Base-by-base conservation (phyloP, 2,113 vertebrate genomes). In the Formicarius rufipectus region DNA sequence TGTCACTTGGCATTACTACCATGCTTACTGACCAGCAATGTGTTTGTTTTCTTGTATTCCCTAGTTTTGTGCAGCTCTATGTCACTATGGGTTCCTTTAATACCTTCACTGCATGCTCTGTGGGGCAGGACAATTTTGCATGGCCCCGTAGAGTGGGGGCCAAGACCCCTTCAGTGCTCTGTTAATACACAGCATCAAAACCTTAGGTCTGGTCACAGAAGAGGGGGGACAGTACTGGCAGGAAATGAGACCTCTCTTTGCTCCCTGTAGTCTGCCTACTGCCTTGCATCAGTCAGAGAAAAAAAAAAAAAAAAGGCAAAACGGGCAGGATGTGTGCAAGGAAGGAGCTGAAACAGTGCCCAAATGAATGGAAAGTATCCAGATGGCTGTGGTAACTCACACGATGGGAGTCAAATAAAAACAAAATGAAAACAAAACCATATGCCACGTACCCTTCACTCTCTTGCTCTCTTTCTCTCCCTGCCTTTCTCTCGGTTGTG, bases 391-490 rank as follows among this genome's bases (percentile, higher is more conserved):
- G 94, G 90, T 87, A 96, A 87, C 93, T 96, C 74, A 90, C 88
- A 93, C 21, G 49, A 95, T 73, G 72, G 73, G 92, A 97, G 85
- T 96, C 86, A 96, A 96, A 94, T 72, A 85, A 92, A 96, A 97
- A 92, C 96, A 96, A 96, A 95, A 95, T 23, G 96, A 96, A 97
- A 96, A 96, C 88, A 97, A 86, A 96, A 95, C 89, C 95, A 96
- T 95, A 97, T 96, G 95, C 88, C 80, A 62, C 6, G 66, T 89
- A 92, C 84, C 80, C 83, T 89, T 84, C 33, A 4, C 60, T 93
- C 67, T 82, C 69, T 63, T 86, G 79, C 86, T 92, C 66, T 91
- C 79, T 68, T 89, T 89, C 81, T 90, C 60, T 90, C 74, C 42
- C 67, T 95, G 87, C 75, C 47, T 80, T 85, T 95, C 91, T 95